These are phyloP conservation scores for Rhabdornis inornatus DNA, from an alignment of 2,113 vertebrate species.

Conservation along the genomic window DNA sequence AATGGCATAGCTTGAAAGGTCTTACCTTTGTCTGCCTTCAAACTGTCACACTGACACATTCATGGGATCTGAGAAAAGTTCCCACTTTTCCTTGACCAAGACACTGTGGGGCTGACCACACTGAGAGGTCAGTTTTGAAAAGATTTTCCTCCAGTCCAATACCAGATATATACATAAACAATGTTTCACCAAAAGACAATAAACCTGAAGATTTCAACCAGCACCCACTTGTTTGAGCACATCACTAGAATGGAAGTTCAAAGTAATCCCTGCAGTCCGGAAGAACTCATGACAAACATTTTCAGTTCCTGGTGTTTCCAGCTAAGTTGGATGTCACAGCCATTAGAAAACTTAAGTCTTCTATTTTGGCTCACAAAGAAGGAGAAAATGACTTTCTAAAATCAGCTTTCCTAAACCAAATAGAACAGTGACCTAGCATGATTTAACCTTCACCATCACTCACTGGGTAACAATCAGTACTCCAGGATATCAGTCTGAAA, in stretches of 20 bases:
- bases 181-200: not conserved
- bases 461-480: not conserved
- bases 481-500: not conserved
- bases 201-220: not conserved
- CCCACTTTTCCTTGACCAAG: not conserved
- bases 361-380: not conserved
- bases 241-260: not conserved
- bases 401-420: not conserved
- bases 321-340: not conserved
- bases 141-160: not conserved
- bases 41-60: not conserved
- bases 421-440: not conserved
- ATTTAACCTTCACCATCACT: not conserved
- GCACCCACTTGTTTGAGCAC: not conserved
- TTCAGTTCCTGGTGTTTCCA: not conserved
- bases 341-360: not conserved
- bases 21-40: not conserved
- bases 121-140: not conserved
- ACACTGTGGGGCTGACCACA: not conserved
- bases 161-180: not conserved
- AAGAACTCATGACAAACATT: not conserved
- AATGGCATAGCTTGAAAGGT: not conserved
- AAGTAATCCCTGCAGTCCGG: not conserved
- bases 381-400: not conserved
- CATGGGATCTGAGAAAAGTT: not conserved